Evolutionary conservation across 1,140 invertebrate species (phyloP), one percentile per base, ranked within the genome.

Genomic region (Drosophila mayri): DNA sequence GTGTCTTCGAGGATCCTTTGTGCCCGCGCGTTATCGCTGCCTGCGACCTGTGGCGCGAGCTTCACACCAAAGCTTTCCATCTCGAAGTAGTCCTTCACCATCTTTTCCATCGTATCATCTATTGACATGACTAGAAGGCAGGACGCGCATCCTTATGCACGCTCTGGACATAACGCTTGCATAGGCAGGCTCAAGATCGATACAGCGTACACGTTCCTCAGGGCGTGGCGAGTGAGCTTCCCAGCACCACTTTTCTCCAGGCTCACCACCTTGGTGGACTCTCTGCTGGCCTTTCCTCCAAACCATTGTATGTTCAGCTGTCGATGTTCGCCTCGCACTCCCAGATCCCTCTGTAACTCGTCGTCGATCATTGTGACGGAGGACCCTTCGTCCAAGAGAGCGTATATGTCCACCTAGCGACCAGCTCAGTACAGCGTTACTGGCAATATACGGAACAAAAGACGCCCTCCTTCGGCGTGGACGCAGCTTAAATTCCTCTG

Each of bases 231-330:
- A 22, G 2, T 22, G 22, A 3, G 22, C 22, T 5, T 25, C 25
- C 25, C 22, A 11, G 18, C 8, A 32, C 32, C 66, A 54, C 66
- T 38, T 22, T 62, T 62, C 9, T 62, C 22, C 58, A 62, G 49
- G 9, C 22, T 62, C 10, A 62, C 41, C 32, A 44, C 20, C 5
- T 16, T 54, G 28, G 38, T 60, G 22, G 12, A 25, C 35, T 58
- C 32, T 30, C 35, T 44, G 35, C 43, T 9, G 11, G 40, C 25
- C 22, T 22, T 49, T 7, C 43, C 55, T 18, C 46, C 25, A 67
- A 67, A 60, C 65, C 38, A 65, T 12, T 65, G 32, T 6, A 46
- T 54, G 18, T 65, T 37, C 5, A 57, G 52, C 12, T 58, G 63
- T 28, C 63, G 50, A 37, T 40, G 40, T 16, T 65, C 40, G 16